A percentile compares a stretch with the other conserved stretches of the same genome.
These are phyloP conservation scores for Clepsis dumicolana DNA, from an alignment of 2,888 invertebrate species.

Conservation along the genomic window DNA sequence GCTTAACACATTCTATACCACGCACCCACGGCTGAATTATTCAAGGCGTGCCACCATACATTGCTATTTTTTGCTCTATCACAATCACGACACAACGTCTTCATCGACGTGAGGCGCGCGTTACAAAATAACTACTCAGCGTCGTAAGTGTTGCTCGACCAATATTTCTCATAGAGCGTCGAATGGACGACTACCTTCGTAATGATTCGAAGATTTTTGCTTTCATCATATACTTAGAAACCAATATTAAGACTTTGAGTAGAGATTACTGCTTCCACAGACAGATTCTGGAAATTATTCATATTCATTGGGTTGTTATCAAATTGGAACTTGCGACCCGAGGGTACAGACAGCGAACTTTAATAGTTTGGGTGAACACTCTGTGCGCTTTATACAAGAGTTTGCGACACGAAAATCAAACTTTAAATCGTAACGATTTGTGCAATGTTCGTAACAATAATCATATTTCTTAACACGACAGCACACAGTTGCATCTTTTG, in stretches of 20 bases:
- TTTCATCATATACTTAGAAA: not conserved
- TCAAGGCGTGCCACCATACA: no score
- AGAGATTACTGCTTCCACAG: slow-evolving; percentile 7
- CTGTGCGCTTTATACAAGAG: slow-evolving; percentile 3
- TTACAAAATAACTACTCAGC: no score
- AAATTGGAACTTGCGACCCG: slow-evolving; percentile 26
- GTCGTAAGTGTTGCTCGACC: no score
- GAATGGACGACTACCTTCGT: not conserved
- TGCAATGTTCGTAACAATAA: not conserved
- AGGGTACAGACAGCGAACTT: slow-evolving; percentile 34
- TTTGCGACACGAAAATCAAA: not conserved
- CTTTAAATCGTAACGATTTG: not conserved
- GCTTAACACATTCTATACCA: no score
- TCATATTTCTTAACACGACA: not conserved
- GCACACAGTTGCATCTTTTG: not conserved
- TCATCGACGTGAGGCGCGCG: no score
- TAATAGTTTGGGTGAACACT: slow-evolving; percentile 29
- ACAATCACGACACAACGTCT: no score
- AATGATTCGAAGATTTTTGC: not conserved
- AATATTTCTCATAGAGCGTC: no score
- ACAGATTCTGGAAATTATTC: slow-evolving; percentile 24
- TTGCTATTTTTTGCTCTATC: no score
- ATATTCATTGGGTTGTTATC: slow-evolving; percentile 35
- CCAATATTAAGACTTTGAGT: not conserved
- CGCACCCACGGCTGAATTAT: no score